Base-by-base conservation (phyloP, 92 coral and sea anemone species). In the Palythoa caribaeorum region DNA sequence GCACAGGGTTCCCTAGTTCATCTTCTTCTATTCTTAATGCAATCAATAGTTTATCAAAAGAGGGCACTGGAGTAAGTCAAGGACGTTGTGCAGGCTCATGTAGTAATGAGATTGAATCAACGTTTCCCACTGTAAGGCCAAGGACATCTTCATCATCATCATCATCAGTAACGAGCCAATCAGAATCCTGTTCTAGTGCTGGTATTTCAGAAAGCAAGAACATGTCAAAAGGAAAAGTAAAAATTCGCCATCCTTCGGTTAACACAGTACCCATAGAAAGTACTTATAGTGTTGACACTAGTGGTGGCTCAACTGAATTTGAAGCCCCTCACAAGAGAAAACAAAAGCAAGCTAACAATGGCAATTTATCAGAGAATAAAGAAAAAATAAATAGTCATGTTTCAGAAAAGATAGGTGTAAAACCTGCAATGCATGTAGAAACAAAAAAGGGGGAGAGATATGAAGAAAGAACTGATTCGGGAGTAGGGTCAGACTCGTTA, bases 1-100 rank as follows among this genome's bases (percentile, higher is more conserved):
- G 99, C 84, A 78, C 73, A n/a, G 95, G 91, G 80, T 97, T 97
- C 73, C 96, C 96, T n/a, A 90, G 81, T 20, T 92, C 98, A 9
- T 94, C 97, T 40, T 89, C 92, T 14, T 86, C 94, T 8, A 92
- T 97, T 76, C 90, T 97, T 5, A 91, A 91, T 54, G 91, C 95
- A 10, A 91, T 97, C 40, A 88, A 92, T 80, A 90, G 92, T 16
- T 87, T 94, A 57, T 92, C 92, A 44, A 90, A 88, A 72, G 96
- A 91, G 71, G 83, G 90, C 15, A 78, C 87, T 6, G 89, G 85
- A 14, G 89, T 92, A 6, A 92, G 91, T n/a, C 38, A 19, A 15
- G 71, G 39, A 60, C 44, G 87, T 20, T 57, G 11, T 19, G 11
- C 77, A 36, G 38, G 68, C 2, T 84, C 79, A 21, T 37, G 50